phyloP scores from a whole-genome alignment of 30 jellyfish, hydroid and myxozoan species.

The Nemopilema nomurai region DNA sequence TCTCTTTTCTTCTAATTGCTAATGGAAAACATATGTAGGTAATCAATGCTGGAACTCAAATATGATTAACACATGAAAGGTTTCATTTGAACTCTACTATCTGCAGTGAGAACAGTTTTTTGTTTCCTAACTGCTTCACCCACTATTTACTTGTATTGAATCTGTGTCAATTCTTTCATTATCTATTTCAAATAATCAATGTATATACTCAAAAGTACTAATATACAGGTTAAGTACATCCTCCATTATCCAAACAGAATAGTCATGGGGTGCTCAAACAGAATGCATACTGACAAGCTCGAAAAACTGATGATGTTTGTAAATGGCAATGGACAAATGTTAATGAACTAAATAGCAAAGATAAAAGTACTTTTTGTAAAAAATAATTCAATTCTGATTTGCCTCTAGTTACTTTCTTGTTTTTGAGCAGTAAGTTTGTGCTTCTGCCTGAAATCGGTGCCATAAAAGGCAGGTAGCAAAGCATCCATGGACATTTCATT shows the following conservation, averaged over 20 bases:
- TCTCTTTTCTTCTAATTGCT: constrained; percentile 92
- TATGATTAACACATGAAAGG: too few species aligned
- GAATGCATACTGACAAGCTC: background rate
- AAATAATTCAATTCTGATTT: background rate
- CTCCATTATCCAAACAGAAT: too few species aligned
- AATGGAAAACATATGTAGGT: background rate
- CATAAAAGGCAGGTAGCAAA: background rate
- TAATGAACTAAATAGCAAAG: background rate
- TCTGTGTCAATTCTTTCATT: too few species aligned
- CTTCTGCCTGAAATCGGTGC: background rate
- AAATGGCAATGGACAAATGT: background rate
- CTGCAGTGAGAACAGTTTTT: too few species aligned
- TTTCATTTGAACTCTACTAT: too few species aligned
- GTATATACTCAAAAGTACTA: too few species aligned
- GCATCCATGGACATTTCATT: constrained; percentile 1
- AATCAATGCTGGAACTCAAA: too few species aligned
- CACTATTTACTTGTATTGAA: too few species aligned
- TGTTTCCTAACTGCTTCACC: too few species aligned
- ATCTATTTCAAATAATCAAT: too few species aligned
- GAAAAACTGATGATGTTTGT: background rate
- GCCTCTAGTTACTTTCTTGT: background rate
- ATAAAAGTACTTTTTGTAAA: too few species aligned
- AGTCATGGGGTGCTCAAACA: background rate
- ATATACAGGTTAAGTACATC: too few species aligned
- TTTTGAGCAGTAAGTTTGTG: background rate